Evolutionary conservation across 2,113 vertebrate species (phyloP).

Genomic region (Hassar affinis): DNA sequence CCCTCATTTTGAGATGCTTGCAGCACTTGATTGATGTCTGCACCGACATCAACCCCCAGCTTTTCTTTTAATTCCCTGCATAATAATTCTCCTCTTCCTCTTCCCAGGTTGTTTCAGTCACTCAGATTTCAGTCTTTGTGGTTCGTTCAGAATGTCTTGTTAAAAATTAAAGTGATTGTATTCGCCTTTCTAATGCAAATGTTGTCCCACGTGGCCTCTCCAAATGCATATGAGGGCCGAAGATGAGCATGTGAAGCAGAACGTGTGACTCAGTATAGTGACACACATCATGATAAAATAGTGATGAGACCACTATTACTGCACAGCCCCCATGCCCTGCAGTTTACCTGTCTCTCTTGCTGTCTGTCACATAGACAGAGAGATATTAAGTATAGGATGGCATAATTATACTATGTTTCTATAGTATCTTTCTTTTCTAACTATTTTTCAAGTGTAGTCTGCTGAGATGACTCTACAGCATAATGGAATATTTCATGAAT

Average conservation of each 20-base stretch:
- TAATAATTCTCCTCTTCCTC: slow-evolving; percentile 48
- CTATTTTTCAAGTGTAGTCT: neutral
- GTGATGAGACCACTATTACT: slow-evolving; percentile 40
- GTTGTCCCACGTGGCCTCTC: slow-evolving; percentile 68
- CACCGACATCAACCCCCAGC: slow-evolving; percentile 52
- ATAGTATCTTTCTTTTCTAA: too few species aligned
- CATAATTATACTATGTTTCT: neutral
- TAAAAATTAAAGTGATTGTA: slow-evolving; percentile 79
- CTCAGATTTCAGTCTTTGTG: slow-evolving; percentile 67
- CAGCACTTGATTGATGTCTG: slow-evolving; percentile 63
- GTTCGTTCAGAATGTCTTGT: slow-evolving; percentile 75
- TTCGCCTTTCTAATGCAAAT: slow-evolving; percentile 73
- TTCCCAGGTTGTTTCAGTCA: slow-evolving; percentile 67
- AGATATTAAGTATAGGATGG: slow-evolving; percentile 35
- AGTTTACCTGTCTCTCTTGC: slow-evolving; percentile 71
- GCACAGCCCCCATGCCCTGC: slow-evolving; percentile 62
- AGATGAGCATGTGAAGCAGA: slow-evolving; percentile 54
- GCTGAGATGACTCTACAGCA: slow-evolving; percentile 5
- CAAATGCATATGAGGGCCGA: slow-evolving; percentile 69
- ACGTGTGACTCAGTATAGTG: slow-evolving; percentile 46
- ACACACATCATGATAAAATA: slow-evolving; percentile 40
- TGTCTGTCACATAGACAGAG: slow-evolving; percentile 68
- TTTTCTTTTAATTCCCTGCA: slow-evolving; percentile 57
- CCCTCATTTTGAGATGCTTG: slow-evolving; percentile 46
- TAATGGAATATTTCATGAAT: neutral